phyloP scores from a whole-genome alignment of 2,113 vertebrate genomes.

The Anhinga rufa region DNA sequence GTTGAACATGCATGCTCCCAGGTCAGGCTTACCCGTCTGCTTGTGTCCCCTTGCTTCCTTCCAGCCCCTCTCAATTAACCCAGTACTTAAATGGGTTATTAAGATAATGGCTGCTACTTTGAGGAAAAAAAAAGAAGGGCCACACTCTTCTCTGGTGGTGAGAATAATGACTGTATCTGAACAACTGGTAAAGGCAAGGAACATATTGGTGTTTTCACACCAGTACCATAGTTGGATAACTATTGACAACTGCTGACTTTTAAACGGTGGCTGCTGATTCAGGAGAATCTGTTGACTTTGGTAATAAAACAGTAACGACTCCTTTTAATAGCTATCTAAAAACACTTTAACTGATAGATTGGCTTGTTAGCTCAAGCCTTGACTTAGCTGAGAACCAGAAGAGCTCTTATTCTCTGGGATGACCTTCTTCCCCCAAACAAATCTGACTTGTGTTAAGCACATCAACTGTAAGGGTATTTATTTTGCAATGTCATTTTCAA shows the following conservation, averaged over 20 bases:
- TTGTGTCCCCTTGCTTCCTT: not conserved
- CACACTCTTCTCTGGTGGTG: not conserved
- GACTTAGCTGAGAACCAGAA: not conserved
- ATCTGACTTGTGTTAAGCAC: not conserved
- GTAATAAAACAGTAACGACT: not conserved
- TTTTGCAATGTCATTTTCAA: constrained; percentile 1
- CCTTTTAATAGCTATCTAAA: not conserved
- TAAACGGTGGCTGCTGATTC: not conserved
- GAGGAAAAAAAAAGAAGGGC: not conserved
- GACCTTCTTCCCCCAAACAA: not conserved
- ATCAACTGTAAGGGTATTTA: not conserved
- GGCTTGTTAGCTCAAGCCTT: not conserved
- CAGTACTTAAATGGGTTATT: not conserved
- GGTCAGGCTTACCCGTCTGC: not conserved
- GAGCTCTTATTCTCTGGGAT: not conserved
- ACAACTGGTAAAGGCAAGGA: not conserved
- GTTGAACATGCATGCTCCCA: fast-evolving
- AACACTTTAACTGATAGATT: not conserved
- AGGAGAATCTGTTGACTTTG: not conserved
- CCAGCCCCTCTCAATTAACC: not conserved
- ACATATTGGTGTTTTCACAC: constrained; percentile 1
- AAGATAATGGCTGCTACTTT: not conserved
- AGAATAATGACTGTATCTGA: not conserved
- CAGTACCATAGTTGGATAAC: not conserved
- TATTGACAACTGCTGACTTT: constrained; percentile 35